A percentile compares a stretch with the other conserved stretches of the same genome.
Evolutionary conservation across 2,888 invertebrate species (phyloP).

Genomic region (Coelopa pilipes): DNA sequence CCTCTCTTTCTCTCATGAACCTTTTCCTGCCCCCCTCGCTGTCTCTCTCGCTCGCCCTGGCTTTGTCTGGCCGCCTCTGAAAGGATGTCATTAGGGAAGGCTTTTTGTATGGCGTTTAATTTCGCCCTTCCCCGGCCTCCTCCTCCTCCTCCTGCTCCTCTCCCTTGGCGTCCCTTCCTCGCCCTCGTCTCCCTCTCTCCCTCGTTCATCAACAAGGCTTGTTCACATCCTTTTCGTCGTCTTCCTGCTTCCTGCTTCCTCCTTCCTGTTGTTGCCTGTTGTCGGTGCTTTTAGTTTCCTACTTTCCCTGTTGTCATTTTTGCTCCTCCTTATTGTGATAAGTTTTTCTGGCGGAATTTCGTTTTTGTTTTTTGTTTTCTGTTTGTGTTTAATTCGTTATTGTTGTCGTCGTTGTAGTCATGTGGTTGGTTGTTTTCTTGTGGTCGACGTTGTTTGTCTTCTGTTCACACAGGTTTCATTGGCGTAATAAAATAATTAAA

Average conservation of each 20-base stretch:
- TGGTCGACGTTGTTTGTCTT: no score
- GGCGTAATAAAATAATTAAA: slow-evolving; percentile 43
- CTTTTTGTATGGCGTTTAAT: no score
- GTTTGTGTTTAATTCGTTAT: no score
- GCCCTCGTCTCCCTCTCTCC: no score
- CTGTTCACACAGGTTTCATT: slow-evolving; percentile 38
- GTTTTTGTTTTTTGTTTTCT: no score
- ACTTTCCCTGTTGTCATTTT: background rate
- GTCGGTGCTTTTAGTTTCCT: background rate
- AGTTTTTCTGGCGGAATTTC: no score
- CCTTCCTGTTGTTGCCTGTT: background rate
- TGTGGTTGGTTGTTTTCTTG: no score
- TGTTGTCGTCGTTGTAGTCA: no score
- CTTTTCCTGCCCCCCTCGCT: background rate
- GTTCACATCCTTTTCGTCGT: background rate
- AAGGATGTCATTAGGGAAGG: no score
- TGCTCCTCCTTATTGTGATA: no score
- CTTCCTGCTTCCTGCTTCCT: background rate
- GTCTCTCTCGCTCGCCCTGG: slow-evolving; percentile 3
- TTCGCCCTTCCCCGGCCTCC: background rate
- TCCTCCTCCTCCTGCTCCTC: background rate
- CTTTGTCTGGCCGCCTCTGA: background rate
- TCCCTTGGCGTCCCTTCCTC: background rate
- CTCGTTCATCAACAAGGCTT: background rate
- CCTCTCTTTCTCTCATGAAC: no score